phyloP scores from a whole-genome alignment of 2,888 invertebrate genomes.

The Heteromurus nitidus region DNA sequence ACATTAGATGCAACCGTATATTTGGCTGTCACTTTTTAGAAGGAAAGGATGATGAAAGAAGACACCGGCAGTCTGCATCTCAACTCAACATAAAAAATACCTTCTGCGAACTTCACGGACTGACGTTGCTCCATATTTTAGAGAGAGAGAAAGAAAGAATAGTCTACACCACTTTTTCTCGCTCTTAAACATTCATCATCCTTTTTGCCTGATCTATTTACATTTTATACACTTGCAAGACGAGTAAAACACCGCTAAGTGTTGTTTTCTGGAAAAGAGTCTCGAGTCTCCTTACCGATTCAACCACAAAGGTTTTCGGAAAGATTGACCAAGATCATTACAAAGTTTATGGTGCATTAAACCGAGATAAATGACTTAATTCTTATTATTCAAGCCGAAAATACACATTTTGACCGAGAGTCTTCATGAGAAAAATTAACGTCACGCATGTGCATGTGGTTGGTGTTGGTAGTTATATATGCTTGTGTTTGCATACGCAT shows the following conservation, averaged over 20 bases:
- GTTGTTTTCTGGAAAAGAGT: constrained; percentile 26
- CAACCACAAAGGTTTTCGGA: constrained; percentile 35
- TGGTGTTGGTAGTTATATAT: not conserved
- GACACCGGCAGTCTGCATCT: constrained; percentile 45
- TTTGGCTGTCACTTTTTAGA: constrained; percentile 26
- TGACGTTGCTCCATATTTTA: not conserved
- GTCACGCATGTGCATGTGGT: constrained; percentile 10
- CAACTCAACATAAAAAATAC: constrained; percentile 10
- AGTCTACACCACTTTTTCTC: constrained; percentile 16
- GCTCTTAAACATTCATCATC: constrained; percentile 56
- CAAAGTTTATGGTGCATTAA: constrained; percentile 66
- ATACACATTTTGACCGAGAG: not conserved
- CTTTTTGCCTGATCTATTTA: constrained; percentile 23
- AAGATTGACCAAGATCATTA: constrained; percentile 62
- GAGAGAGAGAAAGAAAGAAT: not conserved
- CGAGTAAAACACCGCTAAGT: constrained; percentile 10
- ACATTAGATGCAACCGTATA: constrained; percentile 21
- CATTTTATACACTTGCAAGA: constrained; percentile 24
- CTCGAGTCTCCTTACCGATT: not conserved
- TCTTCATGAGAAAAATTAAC: constrained; percentile 38
- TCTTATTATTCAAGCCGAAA: constrained; percentile 45
- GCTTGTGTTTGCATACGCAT: not conserved
- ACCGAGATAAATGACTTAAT: constrained; percentile 60
- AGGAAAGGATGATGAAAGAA: constrained; percentile 50
- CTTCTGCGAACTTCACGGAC: constrained; percentile 20